Conservation (phyloP, 2,888 invertebrate species). For the Eudasyphora cyanicolor region DNA sequence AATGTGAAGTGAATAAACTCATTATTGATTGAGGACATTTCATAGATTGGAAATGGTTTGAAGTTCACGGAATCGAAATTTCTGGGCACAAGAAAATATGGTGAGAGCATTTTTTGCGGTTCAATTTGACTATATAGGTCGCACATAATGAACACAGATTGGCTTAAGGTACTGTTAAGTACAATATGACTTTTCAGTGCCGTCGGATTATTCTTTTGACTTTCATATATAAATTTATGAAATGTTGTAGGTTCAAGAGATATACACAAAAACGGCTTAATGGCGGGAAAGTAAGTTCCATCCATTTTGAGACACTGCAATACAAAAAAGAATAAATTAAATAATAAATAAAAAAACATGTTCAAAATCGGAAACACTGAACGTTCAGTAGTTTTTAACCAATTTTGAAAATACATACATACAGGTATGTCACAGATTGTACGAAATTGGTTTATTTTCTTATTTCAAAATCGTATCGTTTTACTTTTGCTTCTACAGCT, state of each 20-base stretch:
- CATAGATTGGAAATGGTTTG: background rate
- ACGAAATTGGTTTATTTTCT: too few species aligned
- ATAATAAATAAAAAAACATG: too few species aligned
- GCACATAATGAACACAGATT: background rate
- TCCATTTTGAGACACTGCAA: too few species aligned
- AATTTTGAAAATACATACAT: too few species aligned
- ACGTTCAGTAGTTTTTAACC: too few species aligned
- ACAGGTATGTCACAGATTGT: too few species aligned
- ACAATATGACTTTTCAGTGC: constrained; percentile 8
- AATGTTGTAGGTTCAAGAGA: constrained; percentile 12
- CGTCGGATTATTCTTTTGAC: background rate
- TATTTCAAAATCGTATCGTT: too few species aligned
- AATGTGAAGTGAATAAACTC: background rate
- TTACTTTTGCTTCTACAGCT: too few species aligned
- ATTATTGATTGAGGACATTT: background rate
- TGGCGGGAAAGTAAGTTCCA: background rate
- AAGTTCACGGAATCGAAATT: background rate
- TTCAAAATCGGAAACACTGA: too few species aligned
- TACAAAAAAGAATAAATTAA: too few species aligned
- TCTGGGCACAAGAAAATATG: background rate
- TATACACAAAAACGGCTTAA: background rate
- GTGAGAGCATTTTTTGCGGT: constrained; percentile 34
- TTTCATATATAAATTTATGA: constrained; percentile 29
- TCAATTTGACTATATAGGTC: constrained; percentile 32
- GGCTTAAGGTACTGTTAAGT: background rate